A percentile compares a stretch with the other conserved stretches of the same genome.
These are phyloP conservation scores for Acanthoscelides obtectus DNA, from an alignment of 2,888 invertebrate species.

Conservation along the genomic window DNA sequence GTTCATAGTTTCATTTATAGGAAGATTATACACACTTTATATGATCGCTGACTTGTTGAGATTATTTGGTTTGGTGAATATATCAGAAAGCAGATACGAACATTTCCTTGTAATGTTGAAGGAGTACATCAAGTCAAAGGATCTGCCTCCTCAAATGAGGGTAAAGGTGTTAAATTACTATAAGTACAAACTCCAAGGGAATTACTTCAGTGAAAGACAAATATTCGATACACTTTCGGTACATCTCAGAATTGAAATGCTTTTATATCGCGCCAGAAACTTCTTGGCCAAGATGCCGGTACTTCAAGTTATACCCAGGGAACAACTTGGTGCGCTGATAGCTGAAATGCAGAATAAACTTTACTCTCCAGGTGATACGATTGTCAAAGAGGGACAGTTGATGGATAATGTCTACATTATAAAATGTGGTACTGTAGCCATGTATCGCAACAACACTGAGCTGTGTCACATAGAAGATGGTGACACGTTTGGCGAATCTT, in stretches of 20 bases:
- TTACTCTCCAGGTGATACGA: constrained; percentile 13
- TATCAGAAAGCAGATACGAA: constrained; percentile 4
- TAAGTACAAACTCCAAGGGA: constrained; percentile 14
- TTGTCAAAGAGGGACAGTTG: constrained; percentile 8
- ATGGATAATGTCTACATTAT: constrained; percentile 12
- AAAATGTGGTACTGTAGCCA: constrained; percentile 15
- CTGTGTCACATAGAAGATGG: constrained; percentile 13
- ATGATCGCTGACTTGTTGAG: not conserved
- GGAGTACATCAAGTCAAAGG: not conserved
- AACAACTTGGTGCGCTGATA: constrained; percentile 11
- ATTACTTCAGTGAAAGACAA: constrained; percentile 17
- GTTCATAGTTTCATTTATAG: not conserved
- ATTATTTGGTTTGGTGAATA: not conserved
- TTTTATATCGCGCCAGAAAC: constrained; percentile 13
- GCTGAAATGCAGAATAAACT: constrained; percentile 9
- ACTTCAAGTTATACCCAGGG: constrained; percentile 14
- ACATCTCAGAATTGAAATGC: constrained; percentile 12
- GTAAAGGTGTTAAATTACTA: constrained; percentile 5
- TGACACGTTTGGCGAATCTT: constrained; percentile 7
- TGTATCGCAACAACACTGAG: constrained; percentile 8
- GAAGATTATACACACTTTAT: not conserved
- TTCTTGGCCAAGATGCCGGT: constrained; percentile 13
- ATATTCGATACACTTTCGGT: constrained; percentile 13
- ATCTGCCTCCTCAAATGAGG: not conserved
- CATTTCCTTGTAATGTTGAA: not conserved